Evolutionary conservation across 2,113 vertebrate genomes (phyloP).

Genomic region (Alligator sinensis): DNA sequence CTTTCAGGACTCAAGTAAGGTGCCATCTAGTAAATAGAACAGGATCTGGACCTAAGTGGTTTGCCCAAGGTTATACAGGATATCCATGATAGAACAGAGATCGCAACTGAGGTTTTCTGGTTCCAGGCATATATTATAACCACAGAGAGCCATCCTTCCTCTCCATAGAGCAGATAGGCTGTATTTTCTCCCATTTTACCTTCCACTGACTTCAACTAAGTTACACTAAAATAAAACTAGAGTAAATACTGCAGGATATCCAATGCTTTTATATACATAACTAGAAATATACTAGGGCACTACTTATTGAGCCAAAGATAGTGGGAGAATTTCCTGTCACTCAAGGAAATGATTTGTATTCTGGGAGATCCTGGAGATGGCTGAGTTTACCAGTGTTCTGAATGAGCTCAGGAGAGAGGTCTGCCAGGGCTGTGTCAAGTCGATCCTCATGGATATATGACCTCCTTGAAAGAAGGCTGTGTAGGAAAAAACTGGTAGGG

Average conservation of each 20-base stretch:
- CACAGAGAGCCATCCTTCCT: not conserved
- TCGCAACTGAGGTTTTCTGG: not conserved
- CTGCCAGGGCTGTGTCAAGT: not conserved
- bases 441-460: slow-evolving; percentile 5
- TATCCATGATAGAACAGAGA: not conserved
- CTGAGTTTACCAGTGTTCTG: not conserved
- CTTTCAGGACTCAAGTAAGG: too few relatives aligned
- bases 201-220: not conserved
- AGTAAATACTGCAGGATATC: not conserved
- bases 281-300: not conserved
- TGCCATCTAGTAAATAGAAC: too few relatives aligned
- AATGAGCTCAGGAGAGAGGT: not conserved
- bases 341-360: not conserved
- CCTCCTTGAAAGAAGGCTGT: slow-evolving; percentile 13
- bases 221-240: slow-evolving; percentile 11
- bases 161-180: not conserved
- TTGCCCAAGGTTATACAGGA: too few relatives aligned
- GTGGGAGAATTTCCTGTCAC: slow-evolving; percentile 1
- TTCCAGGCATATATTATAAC: not conserved
- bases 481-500: slow-evolving; percentile 23
- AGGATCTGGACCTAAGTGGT: too few relatives aligned
- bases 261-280: not conserved
- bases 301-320: not conserved
- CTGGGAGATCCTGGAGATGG: not conserved
- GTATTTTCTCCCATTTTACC: not conserved